Evolutionary conservation across 37 sponge, comb jelly and placozoan species (phyloP).

Genomic region (Lycopodina hypogea): DNA sequence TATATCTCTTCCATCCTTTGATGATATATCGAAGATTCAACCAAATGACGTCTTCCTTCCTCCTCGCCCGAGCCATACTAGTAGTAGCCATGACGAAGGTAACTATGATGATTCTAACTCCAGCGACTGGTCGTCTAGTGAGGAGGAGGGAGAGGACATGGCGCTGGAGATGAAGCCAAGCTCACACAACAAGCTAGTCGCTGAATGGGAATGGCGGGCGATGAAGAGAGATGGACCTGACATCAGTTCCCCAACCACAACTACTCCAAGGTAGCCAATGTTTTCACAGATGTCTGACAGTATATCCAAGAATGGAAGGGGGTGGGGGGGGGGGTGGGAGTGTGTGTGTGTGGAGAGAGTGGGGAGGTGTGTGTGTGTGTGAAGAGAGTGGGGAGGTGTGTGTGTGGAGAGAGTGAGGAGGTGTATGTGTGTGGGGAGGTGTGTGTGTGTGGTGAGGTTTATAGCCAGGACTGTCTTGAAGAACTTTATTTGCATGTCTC

Average conservation of each 20-base stretch:
- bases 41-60: not conserved
- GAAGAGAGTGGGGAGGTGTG: not conserved
- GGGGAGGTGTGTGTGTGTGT: not conserved
- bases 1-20: not conserved
- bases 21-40: no score
- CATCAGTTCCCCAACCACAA: not conserved
- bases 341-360: slow-evolving; percentile 3
- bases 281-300: no score
- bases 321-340: not conserved
- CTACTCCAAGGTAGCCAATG: no score
- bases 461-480: no score
- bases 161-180: slow-evolving; percentile 26
- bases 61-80: not conserved
- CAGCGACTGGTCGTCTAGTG: slow-evolving; percentile 22
- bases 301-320: not conserved
- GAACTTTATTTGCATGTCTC: no score
- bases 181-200: slow-evolving; percentile 13
- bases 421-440: no score
- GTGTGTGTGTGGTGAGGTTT: no score
- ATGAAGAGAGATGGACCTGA: slow-evolving; percentile 5
- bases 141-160: slow-evolving; percentile 28
- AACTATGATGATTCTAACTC: slow-evolving; percentile 9
- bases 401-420: not conserved
- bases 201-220: slow-evolving; percentile 57
- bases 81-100: not conserved